Percentiles rank a stretch among this genome's conserved stretches.
Evolutionary conservation across 2,797 vertebrate genomes (phyloP).

Genomic region (Oryzias sinensis): DNA sequence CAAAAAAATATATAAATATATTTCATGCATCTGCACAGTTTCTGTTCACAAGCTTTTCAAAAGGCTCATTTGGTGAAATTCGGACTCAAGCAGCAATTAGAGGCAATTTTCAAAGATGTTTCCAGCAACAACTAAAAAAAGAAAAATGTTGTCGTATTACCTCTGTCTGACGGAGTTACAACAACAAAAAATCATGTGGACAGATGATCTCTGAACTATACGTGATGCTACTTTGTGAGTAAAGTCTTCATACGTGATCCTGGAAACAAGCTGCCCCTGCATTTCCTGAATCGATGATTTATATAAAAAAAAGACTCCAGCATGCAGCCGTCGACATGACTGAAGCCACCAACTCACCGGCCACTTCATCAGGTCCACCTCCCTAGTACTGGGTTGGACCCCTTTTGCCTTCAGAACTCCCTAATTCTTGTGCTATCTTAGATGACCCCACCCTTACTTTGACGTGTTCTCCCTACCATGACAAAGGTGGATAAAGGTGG

Average conservation of each 20-base stretch:
- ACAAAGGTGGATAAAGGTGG: no score
- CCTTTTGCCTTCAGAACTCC: no score
- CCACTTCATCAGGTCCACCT: no score
- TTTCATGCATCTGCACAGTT: background rate
- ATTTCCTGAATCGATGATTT: slow-evolving; percentile 34
- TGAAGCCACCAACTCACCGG: background rate
- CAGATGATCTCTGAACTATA: slow-evolving; percentile 9
- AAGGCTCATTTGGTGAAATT: background rate
- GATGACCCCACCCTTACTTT: no score
- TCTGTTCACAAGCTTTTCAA: slow-evolving; percentile 13
- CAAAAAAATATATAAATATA: background rate
- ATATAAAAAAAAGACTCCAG: slow-evolving; percentile 14
- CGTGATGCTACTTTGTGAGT: slow-evolving; percentile 36
- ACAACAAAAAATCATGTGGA: slow-evolving; percentile 22
- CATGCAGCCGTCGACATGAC: slow-evolving; percentile 26
- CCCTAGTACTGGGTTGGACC: no score
- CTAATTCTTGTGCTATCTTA: no score
- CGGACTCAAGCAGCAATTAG: slow-evolving; percentile 5
- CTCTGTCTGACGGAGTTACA: slow-evolving; percentile 19
- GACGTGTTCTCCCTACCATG: no score
- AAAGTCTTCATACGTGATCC: slow-evolving; percentile 30
- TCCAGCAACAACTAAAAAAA: slow-evolving; percentile 3
- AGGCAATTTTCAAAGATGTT: slow-evolving; percentile 4
- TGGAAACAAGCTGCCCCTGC: slow-evolving; percentile 40
- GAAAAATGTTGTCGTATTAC: slow-evolving; percentile 1